Evolutionary conservation across 2,113 vertebrate species (phyloP).

Genomic region (Oryzias woworae): DNA sequence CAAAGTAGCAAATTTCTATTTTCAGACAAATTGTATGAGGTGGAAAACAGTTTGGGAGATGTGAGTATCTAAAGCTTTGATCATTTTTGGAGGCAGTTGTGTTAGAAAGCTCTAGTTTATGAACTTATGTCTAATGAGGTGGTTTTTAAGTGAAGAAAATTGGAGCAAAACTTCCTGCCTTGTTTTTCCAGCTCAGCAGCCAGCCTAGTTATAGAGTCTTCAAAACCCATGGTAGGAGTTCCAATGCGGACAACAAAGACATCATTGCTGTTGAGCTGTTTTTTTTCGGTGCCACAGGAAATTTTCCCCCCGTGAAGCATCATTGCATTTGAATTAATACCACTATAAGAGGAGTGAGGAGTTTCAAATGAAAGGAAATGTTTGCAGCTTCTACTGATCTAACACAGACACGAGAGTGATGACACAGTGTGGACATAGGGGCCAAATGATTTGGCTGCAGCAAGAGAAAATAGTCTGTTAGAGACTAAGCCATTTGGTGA

Average conservation of each 20-base stretch:
- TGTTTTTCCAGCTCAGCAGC: constrained; percentile 21
- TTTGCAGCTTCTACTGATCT: neutral
- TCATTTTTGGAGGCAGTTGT: constrained; percentile 10
- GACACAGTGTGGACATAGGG: neutral
- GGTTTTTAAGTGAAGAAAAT: neutral
- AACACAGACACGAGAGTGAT: neutral
- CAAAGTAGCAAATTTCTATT: constrained; percentile 43
- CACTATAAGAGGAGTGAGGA: neutral
- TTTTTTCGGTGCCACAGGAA: neutral
- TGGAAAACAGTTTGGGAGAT: constrained; percentile 33
- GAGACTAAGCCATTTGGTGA: constrained; percentile 1
- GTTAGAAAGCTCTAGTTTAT: constrained; percentile 27
- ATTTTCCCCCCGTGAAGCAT: constrained; percentile 5
- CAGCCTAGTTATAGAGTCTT: constrained; percentile 7
- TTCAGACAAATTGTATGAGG: constrained; percentile 28
- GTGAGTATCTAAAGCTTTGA: constrained; percentile 13
- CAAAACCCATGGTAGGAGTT: constrained; percentile 5
- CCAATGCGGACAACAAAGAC: constrained; percentile 16
- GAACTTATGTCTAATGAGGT: constrained; percentile 31
- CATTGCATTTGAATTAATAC: neutral
- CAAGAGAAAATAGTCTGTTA: constrained; percentile 3
- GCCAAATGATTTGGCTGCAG: constrained; percentile 16
- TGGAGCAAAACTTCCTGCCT: constrained; percentile 17
- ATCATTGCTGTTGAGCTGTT: constrained; percentile 1
- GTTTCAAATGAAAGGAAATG: constrained; percentile 3